Evolutionary conservation across 2,888 invertebrate genomes (phyloP).

Genomic region (Parthenolecanium corni): DNA sequence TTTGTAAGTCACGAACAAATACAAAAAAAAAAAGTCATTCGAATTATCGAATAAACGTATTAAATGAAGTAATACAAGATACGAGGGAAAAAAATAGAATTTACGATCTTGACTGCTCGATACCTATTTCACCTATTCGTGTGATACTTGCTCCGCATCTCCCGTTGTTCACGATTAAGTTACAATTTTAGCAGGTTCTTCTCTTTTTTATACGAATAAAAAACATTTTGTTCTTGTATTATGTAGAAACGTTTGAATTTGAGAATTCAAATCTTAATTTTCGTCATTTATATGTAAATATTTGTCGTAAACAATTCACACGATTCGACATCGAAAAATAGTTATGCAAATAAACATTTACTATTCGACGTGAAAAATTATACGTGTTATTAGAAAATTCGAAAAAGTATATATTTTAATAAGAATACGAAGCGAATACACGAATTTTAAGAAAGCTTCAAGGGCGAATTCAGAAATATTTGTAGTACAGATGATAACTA

Average conservation of each 20-base stretch:
- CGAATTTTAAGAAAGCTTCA: no score
- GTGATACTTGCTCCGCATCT: not conserved
- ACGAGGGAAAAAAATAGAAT: not conserved
- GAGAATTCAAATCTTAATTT: conserved; percentile 16
- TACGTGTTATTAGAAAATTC: no score
- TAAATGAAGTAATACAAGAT: conserved; percentile 9
- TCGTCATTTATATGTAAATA: conserved; percentile 25
- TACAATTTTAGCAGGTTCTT: no score
- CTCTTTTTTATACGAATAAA: no score
- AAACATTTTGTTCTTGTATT: not conserved
- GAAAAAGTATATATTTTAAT: no score
- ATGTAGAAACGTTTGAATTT: conserved; percentile 8
- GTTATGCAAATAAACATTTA: not conserved
- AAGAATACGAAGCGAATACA: no score
- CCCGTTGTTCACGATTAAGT: not conserved
- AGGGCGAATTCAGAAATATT: no score
- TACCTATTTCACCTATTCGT: not conserved
- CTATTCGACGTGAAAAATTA: no score
- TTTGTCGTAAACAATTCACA: conserved; percentile 20
- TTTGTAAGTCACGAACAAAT: no score
- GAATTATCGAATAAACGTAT: no score
- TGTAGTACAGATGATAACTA: no score
- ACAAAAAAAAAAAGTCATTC: no score
- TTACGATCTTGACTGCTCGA: conserved; percentile 14
- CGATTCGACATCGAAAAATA: conserved; percentile 3